Conservation (phyloP, 2,113 vertebrate genomes). For the Prionailurus bengalensis region DNA sequence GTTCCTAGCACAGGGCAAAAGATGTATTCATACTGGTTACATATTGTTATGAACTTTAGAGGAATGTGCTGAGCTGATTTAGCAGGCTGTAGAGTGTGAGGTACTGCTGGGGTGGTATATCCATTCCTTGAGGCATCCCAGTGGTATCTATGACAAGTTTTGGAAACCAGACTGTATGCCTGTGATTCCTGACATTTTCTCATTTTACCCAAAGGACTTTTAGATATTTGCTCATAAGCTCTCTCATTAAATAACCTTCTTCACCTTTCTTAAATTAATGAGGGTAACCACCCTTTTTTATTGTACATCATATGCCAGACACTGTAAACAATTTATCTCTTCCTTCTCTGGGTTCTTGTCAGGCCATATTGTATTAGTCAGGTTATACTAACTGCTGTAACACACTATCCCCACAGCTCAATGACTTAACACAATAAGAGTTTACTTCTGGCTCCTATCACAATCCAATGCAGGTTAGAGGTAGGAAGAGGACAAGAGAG, state of each 20-base stretch:
- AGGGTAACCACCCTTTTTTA: not conserved
- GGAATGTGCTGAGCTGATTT: not conserved
- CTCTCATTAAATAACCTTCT: not conserved
- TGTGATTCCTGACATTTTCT: constrained; percentile 9
- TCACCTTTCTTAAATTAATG: not conserved
- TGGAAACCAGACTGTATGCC: not conserved
- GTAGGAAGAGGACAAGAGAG: not conserved
- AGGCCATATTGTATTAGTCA: not conserved
- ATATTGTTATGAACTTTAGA: not conserved
- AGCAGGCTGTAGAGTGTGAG: not conserved
- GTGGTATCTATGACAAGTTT: not conserved
- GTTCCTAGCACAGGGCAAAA: not conserved
- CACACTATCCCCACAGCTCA: not conserved
- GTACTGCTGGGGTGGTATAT: not conserved
- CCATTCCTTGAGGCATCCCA: not conserved
- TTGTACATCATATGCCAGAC: not conserved
- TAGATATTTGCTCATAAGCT: not conserved
- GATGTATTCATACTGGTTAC: not conserved
- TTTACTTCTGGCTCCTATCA: not conserved
- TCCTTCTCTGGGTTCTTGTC: not conserved
- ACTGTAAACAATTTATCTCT: not conserved
- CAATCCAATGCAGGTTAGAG: not conserved
- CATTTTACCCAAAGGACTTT: not conserved
- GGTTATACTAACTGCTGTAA: not conserved
- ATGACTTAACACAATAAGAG: not conserved